Evolutionary conservation across 2,797 vertebrate species (phyloP).

Genomic region (Buphagus erythrorhynchus): DNA sequence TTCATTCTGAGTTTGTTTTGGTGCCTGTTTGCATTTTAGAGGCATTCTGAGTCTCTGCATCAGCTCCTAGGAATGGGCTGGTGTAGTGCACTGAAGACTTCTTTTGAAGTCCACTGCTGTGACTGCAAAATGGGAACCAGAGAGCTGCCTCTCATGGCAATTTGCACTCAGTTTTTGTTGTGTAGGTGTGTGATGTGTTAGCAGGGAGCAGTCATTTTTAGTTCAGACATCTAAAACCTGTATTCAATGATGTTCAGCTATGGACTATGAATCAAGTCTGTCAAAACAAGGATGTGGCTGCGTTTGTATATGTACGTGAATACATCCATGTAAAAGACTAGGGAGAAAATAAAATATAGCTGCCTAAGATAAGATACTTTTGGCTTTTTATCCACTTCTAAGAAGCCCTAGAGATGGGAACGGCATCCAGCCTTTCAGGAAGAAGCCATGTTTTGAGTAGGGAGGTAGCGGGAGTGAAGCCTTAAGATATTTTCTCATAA

Average conservation of each 20-base stretch:
- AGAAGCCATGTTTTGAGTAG: not conserved
- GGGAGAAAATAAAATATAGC: not conserved
- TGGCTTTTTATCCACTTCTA: not conserved
- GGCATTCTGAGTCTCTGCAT: not conserved
- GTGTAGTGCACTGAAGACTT: not conserved
- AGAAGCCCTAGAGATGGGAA: not conserved
- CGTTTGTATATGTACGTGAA: fast-evolving
- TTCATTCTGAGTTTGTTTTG: not conserved
- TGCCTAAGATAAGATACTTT: not conserved
- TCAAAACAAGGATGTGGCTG: not conserved
- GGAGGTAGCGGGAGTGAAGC: not conserved
- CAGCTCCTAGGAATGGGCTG: not conserved
- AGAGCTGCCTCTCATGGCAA: not conserved
- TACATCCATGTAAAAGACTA: not conserved
- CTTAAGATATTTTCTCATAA: not conserved
- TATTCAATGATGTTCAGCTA: not conserved
- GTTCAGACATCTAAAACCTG: not conserved
- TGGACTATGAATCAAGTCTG: not conserved
- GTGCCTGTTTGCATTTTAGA: not conserved
- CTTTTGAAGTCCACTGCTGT: not conserved
- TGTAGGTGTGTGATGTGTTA: not conserved
- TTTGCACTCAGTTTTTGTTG: not conserved
- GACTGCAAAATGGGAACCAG: not conserved
- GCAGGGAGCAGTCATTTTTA: not conserved
- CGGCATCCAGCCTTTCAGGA: not conserved